Evolutionary conservation across 1,140 invertebrate genomes (phyloP), one percentile per base, ranked within the genome.

Genomic region (Lysiphlebus fabarum): DNA sequence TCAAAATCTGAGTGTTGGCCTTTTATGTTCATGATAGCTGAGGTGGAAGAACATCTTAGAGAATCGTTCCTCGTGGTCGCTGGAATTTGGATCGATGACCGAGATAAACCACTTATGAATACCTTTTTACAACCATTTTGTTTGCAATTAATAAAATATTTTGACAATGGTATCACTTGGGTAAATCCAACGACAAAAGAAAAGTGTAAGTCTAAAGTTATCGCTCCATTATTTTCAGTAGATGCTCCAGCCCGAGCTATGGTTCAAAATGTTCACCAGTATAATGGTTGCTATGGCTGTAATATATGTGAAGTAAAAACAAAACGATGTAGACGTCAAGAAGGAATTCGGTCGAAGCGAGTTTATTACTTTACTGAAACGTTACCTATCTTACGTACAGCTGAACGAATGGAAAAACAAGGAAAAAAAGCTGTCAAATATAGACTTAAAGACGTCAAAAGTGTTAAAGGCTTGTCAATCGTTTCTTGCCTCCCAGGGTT

Each of bases 221-320:
- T 66, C 7, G 62, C 65, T 41, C 67, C 67, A 6, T 41, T 67
- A 9, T 53, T 62, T 10, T 43, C 66, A 26, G 67, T 53, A 34
- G 65, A 69, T 65, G 64, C 67, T 34, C 67, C 65, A 17, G 62
- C 61, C 7, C 43, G 69, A 64, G 69, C 69, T n/a, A 41, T 64
- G 48, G 4, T 70, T 11, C 67, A 66, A 57, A 70, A 70, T 57
- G 61, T 67, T 45, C 60, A 53, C 9, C 56, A 63, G 12, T 65
- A 64, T 34, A 64, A 53, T 50, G 65, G 67, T 4, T 9, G 34
- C n/a, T 60, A 55, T 62, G 57, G 59, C 8, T 69, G 67, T 36
- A 66, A 67, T 61, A 56, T 62, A 41, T 69, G 67, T 37, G 62
- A 67, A 62, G 48, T 64, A 62, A 53, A 56, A 60, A 60, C 42